phyloP scores from a whole-genome alignment of 2,888 invertebrate genomes.

The Chesias legatella region DNA sequence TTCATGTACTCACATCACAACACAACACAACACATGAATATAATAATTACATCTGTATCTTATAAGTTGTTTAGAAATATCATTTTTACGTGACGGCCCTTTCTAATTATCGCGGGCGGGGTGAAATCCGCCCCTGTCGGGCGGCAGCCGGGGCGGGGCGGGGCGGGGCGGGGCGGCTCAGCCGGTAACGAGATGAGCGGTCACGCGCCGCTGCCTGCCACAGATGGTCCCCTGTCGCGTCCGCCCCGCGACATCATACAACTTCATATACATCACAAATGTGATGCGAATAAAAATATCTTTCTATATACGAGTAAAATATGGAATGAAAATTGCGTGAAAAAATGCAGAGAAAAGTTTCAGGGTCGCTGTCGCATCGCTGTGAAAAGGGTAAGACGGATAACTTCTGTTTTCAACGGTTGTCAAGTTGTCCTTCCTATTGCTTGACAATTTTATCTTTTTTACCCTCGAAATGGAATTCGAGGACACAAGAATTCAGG shows the following conservation, averaged over 20 bases:
- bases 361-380: slow-evolving; percentile 1
- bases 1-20: too few species aligned
- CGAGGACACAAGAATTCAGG: too few species aligned
- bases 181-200: slow-evolving; percentile 65
- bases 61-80: too few species aligned
- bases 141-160: slow-evolving; percentile 19
- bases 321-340: slow-evolving; percentile 1
- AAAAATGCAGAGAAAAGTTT: slow-evolving; percentile 3
- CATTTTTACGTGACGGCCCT: too few species aligned
- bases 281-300: slow-evolving; percentile 22
- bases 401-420: slow-evolving; percentile 10
- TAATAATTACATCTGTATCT: too few species aligned
- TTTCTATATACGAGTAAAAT: slow-evolving; percentile 2
- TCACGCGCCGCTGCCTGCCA: slow-evolving; percentile 58
- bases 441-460: too few species aligned
- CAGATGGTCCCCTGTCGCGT: slow-evolving; percentile 49
- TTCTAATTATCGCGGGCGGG: background rate
- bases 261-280: slow-evolving; percentile 37
- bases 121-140: background rate
- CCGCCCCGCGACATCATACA: slow-evolving; percentile 35
- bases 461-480: too few species aligned
- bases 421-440: background rate
- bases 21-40: too few species aligned
- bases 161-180: too few species aligned
- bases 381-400: slow-evolving; percentile 9